Percentiles rank a stretch among this genome's conserved stretches.
These are phyloP conservation scores for Leptinotarsa juncta DNA, from an alignment of 2,888 invertebrate species.

Conservation along the genomic window DNA sequence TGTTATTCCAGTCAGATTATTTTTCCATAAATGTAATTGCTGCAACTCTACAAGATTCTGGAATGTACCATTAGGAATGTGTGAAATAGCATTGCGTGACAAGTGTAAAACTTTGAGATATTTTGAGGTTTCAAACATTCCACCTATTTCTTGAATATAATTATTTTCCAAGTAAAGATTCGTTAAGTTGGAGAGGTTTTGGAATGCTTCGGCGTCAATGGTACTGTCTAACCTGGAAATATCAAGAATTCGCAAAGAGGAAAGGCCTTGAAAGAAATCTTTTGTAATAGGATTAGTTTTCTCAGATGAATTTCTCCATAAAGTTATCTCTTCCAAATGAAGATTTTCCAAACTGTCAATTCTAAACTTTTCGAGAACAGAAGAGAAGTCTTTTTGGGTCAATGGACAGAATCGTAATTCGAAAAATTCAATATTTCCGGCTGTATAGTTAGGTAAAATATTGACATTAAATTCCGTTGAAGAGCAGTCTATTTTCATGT, in stretches of 20 bases:
- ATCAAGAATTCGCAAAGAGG: constrained; percentile 14
- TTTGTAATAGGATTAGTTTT: constrained; percentile 25
- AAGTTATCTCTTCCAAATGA: constrained; percentile 21
- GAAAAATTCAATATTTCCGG: constrained; percentile 67
- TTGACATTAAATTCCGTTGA: constrained; percentile 60
- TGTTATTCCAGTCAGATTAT: constrained; percentile 62
- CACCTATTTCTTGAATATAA: constrained; percentile 62
- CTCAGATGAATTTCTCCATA: constrained; percentile 11
- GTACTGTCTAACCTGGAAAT: constrained; percentile 6
- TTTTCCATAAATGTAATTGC: constrained; percentile 75
- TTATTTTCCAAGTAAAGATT: constrained; percentile 46
- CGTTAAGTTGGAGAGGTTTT: constrained; percentile 48
- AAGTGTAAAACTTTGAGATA: constrained; percentile 77
- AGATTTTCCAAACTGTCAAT: constrained; percentile 39
- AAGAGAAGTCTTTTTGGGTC: constrained; percentile 66
- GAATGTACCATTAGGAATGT: constrained; percentile 74
- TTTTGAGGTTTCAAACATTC: constrained; percentile 73
- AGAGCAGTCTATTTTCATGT: constrained; percentile 46
- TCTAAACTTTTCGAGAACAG: constrained; percentile 67
- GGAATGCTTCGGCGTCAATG: constrained; percentile 45
- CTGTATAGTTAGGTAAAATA: constrained; percentile 67
- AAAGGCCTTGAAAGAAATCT: constrained; percentile 27
- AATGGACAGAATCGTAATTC: constrained; percentile 70
- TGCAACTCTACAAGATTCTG: constrained; percentile 72
- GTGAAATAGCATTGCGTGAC: constrained; percentile 73